phyloP scores from a whole-genome alignment of 2,113 vertebrate species.

The Boleophthalmus pectinirostris region DNA sequence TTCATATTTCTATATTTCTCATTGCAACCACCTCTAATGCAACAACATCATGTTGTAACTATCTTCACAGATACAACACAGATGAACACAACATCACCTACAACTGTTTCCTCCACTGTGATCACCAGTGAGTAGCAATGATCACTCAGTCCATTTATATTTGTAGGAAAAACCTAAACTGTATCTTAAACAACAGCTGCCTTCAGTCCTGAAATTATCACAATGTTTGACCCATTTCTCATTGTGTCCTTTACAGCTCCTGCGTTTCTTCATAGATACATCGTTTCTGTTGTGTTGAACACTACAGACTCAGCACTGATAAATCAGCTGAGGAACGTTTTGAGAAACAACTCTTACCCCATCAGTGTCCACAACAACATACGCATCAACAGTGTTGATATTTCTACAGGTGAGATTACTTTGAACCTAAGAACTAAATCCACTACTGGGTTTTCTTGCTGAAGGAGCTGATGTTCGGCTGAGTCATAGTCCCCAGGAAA shows the following conservation, averaged over 20 bases:
- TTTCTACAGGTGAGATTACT: slow-evolving; percentile 43
- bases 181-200: neutral
- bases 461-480: too few species aligned
- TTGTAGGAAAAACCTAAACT: neutral
- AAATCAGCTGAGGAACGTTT: slow-evolving; percentile 25
- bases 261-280: slow-evolving; percentile 18
- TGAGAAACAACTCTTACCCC: slow-evolving; percentile 31
- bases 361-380: slow-evolving; percentile 17
- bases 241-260: slow-evolving; percentile 1
- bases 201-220: neutral
- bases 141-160: neutral
- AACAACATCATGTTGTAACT: too few species aligned
- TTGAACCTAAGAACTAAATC: neutral
- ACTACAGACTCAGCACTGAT: slow-evolving; percentile 21
- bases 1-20: too few species aligned
- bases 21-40: too few species aligned
- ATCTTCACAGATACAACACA: slow-evolving; percentile 1
- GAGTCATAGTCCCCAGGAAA: too few species aligned
- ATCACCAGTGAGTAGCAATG: neutral
- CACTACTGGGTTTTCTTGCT: too few species aligned
- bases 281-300: slow-evolving; percentile 37
- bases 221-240: neutral
- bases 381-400: slow-evolving; percentile 18
- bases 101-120: neutral
- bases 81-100: neutral